phyloP scores from a whole-genome alignment of 2,113 vertebrate species.

The Heloderma charlesbogerti region DNA sequence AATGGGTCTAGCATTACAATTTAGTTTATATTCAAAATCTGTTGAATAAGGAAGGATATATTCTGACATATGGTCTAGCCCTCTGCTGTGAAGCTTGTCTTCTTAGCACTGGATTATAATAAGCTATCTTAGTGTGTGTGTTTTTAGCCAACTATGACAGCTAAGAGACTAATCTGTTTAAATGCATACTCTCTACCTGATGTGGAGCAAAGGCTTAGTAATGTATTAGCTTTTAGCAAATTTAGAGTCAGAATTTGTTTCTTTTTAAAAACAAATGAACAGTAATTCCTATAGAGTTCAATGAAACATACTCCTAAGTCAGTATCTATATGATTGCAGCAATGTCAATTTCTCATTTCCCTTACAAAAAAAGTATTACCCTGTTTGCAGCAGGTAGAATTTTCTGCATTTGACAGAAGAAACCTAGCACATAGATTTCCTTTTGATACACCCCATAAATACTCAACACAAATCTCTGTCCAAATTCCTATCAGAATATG shows the following conservation, averaged over 20 bases:
- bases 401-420: too few relatives aligned
- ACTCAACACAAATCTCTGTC: background rate
- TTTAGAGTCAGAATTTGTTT: background rate
- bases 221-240: constrained; percentile 30
- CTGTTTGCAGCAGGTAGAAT: background rate
- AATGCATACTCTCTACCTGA: background rate
- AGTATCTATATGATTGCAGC: background rate
- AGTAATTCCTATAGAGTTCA: background rate
- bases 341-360: background rate
- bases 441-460: background rate
- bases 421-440: background rate
- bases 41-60: background rate
- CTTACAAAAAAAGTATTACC: background rate
- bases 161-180: constrained; percentile 46
- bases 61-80: background rate
- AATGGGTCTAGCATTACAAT: constrained; percentile 24
- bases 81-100: constrained; percentile 23
- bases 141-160: constrained; percentile 41
- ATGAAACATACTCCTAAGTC: background rate
- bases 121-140: background rate
- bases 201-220: background rate
- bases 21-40: constrained; percentile 47
- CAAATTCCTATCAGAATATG: background rate
- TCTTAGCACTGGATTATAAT: constrained; percentile 29
- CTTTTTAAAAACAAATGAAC: background rate